Conservation (phyloP, 2,888 invertebrate genomes). For the Trachelus stipa region DNA sequence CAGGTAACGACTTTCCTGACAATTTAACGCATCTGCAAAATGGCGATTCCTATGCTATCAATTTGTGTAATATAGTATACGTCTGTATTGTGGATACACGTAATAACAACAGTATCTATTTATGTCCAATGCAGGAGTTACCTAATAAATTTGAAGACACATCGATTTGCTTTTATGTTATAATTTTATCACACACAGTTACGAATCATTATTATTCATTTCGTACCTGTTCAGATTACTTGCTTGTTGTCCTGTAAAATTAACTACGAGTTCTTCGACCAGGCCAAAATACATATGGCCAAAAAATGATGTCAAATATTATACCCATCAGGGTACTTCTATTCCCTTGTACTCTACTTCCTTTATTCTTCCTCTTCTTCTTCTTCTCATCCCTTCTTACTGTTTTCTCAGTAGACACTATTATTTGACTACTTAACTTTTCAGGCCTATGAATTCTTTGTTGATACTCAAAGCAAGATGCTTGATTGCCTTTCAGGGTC, state of each 20-base stretch:
- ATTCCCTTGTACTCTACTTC: conserved; percentile 1
- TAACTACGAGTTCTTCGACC: background rate
- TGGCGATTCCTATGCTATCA: background rate
- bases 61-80: background rate
- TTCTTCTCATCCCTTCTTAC: background rate
- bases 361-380: conserved; percentile 19
- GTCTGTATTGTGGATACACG: background rate
- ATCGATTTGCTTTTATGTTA: background rate
- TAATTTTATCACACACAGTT: background rate
- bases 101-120: background rate
- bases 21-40: background rate
- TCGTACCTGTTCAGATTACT: background rate
- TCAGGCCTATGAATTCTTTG: background rate
- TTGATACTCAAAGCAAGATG: background rate
- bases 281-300: conserved; percentile 25
- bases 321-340: background rate
- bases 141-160: background rate
- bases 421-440: background rate
- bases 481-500: background rate
- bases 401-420: background rate
- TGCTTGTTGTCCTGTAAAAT: background rate
- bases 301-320: conserved; percentile 28
- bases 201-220: conserved; percentile 9
- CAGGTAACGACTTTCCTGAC: background rate
- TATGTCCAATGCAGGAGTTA: background rate